Conservation (phyloP, 2,888 invertebrate genomes). For the Hyposoter dolosus region DNA sequence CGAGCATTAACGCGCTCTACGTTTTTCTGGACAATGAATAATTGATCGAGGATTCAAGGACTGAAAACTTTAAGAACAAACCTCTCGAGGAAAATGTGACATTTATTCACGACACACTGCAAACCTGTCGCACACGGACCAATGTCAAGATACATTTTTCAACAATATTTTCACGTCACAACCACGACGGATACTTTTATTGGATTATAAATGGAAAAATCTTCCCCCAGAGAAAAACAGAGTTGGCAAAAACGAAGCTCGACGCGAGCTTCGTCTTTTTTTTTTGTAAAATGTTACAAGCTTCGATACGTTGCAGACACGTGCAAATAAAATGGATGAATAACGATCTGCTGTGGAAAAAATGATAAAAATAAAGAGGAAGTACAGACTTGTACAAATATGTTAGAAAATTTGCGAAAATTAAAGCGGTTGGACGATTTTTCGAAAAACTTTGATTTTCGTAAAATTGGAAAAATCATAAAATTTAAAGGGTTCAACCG, state of each 20-base stretch:
- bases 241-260: background rate
- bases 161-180: background rate
- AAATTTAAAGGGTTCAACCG: too few species aligned
- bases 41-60: background rate
- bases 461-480: too few species aligned
- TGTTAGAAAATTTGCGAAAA: too few species aligned
- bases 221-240: background rate
- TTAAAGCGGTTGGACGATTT: too few species aligned
- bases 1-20: background rate
- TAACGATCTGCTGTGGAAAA: background rate
- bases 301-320: background rate
- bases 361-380: too few species aligned
- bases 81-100: background rate
- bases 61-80: background rate
- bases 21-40: constrained; percentile 2
- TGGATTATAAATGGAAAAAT: constrained; percentile 7
- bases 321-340: constrained; percentile 3
- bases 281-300: background rate
- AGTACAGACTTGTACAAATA: too few species aligned
- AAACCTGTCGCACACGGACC: background rate
- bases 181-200: background rate
- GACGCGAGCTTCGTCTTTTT: background rate
- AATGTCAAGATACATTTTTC: constrained; percentile 6
- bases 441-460: too few species aligned
- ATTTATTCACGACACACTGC: background rate